Percentiles rank a stretch among this genome's conserved stretches.
Conservation (phyloP, 2,113 vertebrate genomes). For the Triplophysa siluroides region DNA sequence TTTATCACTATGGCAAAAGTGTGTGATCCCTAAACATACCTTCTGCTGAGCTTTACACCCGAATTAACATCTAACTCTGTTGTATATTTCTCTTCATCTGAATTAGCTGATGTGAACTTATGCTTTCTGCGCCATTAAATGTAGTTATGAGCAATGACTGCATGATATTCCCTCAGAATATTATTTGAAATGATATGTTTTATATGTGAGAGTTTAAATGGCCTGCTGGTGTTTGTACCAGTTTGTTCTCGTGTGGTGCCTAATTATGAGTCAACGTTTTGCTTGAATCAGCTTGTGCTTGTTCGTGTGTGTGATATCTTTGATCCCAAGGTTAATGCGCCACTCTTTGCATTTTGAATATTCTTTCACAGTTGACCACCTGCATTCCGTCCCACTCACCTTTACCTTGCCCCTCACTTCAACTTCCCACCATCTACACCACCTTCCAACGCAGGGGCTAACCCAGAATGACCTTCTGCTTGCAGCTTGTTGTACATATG, state of each 20-base stretch:
- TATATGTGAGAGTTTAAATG: background rate
- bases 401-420: constrained; percentile 27
- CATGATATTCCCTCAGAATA: background rate
- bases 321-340: constrained; percentile 47
- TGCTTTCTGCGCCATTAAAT: background rate
- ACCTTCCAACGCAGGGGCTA: constrained; percentile 24
- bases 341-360: constrained; percentile 9
- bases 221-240: background rate
- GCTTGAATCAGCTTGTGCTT: constrained; percentile 1
- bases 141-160: background rate
- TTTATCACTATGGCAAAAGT: background rate
- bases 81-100: background rate
- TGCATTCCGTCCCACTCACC: constrained; percentile 21
- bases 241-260: background rate
- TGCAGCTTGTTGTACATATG: constrained; percentile 18
- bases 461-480: constrained; percentile 32
- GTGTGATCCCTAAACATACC: background rate
- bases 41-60: background rate
- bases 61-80: background rate
- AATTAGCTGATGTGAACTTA: background rate
- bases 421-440: constrained; percentile 39
- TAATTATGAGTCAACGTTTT: background rate
- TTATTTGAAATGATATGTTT: background rate
- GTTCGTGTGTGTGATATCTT: constrained; percentile 17
- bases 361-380: constrained; percentile 38